Base-by-base conservation (phyloP, 2,113 vertebrate species). In the Paramormyrops kingsleyae region DNA sequence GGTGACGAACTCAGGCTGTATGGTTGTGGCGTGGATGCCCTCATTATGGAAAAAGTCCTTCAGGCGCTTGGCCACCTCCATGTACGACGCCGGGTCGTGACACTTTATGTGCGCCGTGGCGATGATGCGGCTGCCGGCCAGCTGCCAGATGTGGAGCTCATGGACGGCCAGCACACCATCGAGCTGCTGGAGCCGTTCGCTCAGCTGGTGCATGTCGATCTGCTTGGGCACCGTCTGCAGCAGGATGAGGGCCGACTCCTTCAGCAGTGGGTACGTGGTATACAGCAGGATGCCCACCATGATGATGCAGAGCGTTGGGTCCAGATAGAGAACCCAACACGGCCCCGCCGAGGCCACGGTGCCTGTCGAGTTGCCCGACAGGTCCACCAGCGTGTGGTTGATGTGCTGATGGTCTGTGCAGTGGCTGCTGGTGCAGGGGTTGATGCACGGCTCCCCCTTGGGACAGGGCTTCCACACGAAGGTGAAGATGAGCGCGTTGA, bases 71-170 rank as follows among this genome's bases (percentile, higher is more conserved):
- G 99, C 99, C 94, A 99, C 98, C 50, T 99, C 97, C 98, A 99
- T 99, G 95, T 99, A 99, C 0, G 98, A 97, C 0, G 98, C 93
- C 80, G 98, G 98, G 93, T 99, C 98, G 1, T 97, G 97, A 93
- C 98, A 99, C 94, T 99, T 99, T 90, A 99, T 99, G 94, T 99
- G 99, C 3, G 99, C 99, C 0, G 99, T 99, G 93, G 98, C 99
- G 47, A 99, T 99, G 94, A 99, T 99, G 91, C 98, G 96, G 92
- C 98, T 99, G 91, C 98, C 99, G 0, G 98, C 98, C 42, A 99
- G 96, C 91, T 99, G 98, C 98, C 99, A 99, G 88, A 99, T 97
- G 93, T 99, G 99, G 90, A 99, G 95, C 74, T 99, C 99, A 1
- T 99, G 99, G 92, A 99, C 97, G 50, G 98, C 99, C 92, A 99